Evolutionary conservation across 2,888 invertebrate genomes (phyloP).

Genomic region (Helleia helle): DNA sequence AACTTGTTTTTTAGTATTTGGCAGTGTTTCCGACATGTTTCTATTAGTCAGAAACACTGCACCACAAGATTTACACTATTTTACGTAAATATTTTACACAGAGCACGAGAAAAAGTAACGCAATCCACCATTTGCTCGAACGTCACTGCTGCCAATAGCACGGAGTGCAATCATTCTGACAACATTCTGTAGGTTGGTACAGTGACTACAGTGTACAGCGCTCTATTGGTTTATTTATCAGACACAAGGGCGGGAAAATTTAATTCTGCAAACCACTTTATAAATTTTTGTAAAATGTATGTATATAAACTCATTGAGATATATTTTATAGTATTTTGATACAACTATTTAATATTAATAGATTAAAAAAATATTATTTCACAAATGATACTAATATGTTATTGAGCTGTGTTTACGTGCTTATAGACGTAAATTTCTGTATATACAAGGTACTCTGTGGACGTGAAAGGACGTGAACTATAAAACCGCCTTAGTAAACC

Average conservation of each 20-base stretch:
- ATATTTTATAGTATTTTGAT: too few species aligned
- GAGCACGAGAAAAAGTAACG: constrained; percentile 74
- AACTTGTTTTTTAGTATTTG: constrained; percentile 73
- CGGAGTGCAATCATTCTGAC: constrained; percentile 54
- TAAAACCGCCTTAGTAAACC: too few species aligned
- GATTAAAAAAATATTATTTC: too few species aligned
- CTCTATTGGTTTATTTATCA: constrained; percentile 56
- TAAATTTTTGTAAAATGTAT: too few species aligned
- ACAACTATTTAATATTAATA: too few species aligned
- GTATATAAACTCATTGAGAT: too few species aligned
- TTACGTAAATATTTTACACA: constrained; percentile 75
- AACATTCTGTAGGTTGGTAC: constrained; percentile 50
- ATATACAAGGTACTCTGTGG: too few species aligned
- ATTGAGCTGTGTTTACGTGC: too few species aligned
- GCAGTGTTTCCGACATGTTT: constrained; percentile 76
- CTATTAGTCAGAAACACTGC: constrained; percentile 70
- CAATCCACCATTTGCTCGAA: constrained; percentile 73
- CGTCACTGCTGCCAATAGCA: constrained; percentile 67
- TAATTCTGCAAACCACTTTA: constrained; percentile 48
- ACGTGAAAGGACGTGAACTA: too few species aligned
- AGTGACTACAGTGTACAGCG: constrained; percentile 32
- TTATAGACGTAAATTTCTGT: too few species aligned
- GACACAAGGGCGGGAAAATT: constrained; percentile 41
- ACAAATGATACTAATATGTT: too few species aligned
- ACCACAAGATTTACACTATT: constrained; percentile 67